Evolutionary conservation across 2,797 vertebrate species (phyloP).

Genomic region (Ataeniobius toweri): DNA sequence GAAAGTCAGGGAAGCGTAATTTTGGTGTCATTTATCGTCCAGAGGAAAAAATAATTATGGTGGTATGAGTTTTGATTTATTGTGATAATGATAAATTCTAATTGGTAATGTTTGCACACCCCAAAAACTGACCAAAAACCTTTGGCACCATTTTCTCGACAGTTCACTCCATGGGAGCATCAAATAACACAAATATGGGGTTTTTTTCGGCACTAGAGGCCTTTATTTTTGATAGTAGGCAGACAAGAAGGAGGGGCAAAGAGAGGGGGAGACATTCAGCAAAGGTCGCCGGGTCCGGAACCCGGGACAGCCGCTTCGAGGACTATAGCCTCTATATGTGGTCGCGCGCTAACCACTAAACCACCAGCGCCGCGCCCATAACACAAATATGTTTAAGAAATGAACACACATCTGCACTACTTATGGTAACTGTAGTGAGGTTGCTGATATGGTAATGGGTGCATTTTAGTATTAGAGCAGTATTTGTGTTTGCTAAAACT

Average conservation of each 20-base stretch:
- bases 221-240: too few relatives aligned
- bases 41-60: background rate
- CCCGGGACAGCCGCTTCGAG: too few relatives aligned
- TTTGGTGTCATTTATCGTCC: background rate
- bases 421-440: background rate
- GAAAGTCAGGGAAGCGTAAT: background rate
- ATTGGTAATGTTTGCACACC: background rate
- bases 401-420: background rate
- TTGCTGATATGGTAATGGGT: background rate
- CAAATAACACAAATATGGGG: background rate
- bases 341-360: too few relatives aligned
- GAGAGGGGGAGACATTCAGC: too few relatives aligned
- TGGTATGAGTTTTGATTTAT: background rate
- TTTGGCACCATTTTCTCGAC: background rate
- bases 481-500: background rate
- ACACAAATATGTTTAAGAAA: background rate
- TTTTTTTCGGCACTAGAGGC: too few relatives aligned
- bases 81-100: background rate
- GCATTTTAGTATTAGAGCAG: too few relatives aligned
- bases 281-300: too few relatives aligned
- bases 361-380: background rate
- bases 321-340: too few relatives aligned
- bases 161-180: background rate
- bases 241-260: too few relatives aligned
- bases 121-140: background rate